phyloP scores from a whole-genome alignment of 2,888 invertebrate species.

The Leptopilina drosophilae region DNA sequence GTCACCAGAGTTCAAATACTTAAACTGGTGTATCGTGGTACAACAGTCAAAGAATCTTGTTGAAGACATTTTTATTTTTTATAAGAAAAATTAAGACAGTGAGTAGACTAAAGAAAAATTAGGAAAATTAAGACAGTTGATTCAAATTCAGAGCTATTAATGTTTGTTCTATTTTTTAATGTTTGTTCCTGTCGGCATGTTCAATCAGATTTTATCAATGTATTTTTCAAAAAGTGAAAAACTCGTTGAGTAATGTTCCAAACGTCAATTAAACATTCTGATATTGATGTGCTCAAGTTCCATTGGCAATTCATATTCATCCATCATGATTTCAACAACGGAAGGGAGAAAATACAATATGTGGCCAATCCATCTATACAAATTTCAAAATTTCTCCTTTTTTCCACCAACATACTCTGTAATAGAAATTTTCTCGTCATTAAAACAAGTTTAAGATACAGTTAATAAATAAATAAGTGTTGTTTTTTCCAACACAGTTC shows the following conservation, averaged over 20 bases:
- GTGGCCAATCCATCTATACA: not conserved
- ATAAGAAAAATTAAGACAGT: too few species aligned
- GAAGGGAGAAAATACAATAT: not conserved
- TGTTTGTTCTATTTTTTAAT: too few species aligned
- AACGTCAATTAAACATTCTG: slow-evolving; percentile 15
- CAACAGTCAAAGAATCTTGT: not conserved
- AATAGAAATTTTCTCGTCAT: too few species aligned
- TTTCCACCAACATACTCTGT: not conserved
- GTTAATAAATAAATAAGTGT: too few species aligned
- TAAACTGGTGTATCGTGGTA: not conserved
- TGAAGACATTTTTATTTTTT: too few species aligned
- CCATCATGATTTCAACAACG: not conserved
- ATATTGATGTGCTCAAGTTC: not conserved
- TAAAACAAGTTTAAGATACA: too few species aligned
- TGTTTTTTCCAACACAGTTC: not conserved
- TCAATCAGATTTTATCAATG: slow-evolving; percentile 2
- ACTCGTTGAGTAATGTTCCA: not conserved
- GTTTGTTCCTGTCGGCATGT: too few species aligned
- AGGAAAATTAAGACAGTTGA: too few species aligned
- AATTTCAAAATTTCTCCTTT: not conserved
- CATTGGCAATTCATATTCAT: slow-evolving; percentile 9
- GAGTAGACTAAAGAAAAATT: too few species aligned
- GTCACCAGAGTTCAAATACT: not conserved
- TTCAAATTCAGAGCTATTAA: too few species aligned
- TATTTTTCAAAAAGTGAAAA: not conserved